Percentiles rank a stretch among this genome's conserved stretches.
Evolutionary conservation across 1,140 invertebrate genomes (phyloP).

Genomic region (Lordiphosa stackelbergi): DNA sequence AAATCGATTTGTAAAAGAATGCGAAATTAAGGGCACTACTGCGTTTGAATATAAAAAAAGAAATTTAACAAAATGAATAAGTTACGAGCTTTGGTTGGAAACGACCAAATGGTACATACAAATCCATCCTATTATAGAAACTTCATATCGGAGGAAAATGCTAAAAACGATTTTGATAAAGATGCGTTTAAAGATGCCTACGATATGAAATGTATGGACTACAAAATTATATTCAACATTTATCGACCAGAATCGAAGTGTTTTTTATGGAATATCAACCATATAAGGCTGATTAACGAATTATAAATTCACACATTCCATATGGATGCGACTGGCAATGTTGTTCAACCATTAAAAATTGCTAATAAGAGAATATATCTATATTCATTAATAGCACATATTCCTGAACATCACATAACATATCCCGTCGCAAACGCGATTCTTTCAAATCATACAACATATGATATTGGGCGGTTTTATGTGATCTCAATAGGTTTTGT

Average conservation of each 20-base stretch:
- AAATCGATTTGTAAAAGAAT: too few relatives aligned
- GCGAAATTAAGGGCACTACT: neutral
- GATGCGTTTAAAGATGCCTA: slow-evolving; percentile 1
- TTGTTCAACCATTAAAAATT: neutral
- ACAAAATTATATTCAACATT: neutral
- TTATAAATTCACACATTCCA: neutral
- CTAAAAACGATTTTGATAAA: neutral
- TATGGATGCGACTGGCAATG: slow-evolving; percentile 1
- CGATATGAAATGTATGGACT: neutral
- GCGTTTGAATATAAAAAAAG: neutral
- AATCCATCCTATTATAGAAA: slow-evolving; percentile 1
- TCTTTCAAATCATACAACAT: too few relatives aligned
- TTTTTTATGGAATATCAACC: slow-evolving; percentile 4
- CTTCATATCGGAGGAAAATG: neutral
- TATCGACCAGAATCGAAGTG: neutral
- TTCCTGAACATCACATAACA: too few relatives aligned
- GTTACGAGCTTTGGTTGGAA: neutral
- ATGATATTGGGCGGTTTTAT: too few relatives aligned
- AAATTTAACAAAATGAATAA: neutral
- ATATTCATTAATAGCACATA: neutral
- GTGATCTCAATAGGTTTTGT: too few relatives aligned
- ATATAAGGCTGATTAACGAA: neutral
- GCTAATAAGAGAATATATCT: too few relatives aligned
- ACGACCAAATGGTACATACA: neutral
- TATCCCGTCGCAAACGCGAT: too few relatives aligned